Evolutionary conservation across 2,113 vertebrate species (phyloP).

Genomic region (Strigops habroptila): DNA sequence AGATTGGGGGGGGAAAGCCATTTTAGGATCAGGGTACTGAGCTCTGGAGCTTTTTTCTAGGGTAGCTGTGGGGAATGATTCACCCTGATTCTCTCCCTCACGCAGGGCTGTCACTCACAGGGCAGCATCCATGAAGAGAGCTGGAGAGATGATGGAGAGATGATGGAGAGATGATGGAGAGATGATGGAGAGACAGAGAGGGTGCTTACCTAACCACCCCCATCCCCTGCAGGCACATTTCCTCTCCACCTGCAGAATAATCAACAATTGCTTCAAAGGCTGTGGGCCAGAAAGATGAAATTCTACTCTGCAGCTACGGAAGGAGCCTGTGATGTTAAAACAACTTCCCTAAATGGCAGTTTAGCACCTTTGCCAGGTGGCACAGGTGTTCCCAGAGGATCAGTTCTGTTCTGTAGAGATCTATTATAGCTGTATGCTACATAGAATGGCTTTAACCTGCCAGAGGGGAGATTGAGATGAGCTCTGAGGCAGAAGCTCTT

Average conservation of each 20-base stretch:
- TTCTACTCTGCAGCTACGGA: not conserved
- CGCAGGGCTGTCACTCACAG: accelerated
- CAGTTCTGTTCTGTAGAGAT: not conserved
- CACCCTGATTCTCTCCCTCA: accelerated
- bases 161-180: too few relatives aligned
- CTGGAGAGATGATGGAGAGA: not conserved
- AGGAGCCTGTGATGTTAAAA: not conserved
- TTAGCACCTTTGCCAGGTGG: not conserved
- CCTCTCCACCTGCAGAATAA: not conserved
- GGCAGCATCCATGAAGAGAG: not conserved
- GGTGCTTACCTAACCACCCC: not conserved
- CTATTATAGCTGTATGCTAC: not conserved
- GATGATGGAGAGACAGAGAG: not conserved
- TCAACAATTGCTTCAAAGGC: not conserved
- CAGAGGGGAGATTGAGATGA: not conserved
- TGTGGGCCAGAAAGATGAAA: not conserved
- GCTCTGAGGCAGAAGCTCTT: not conserved
- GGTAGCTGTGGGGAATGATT: not conserved
- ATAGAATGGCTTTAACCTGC: not conserved
- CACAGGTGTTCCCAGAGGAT: not conserved
- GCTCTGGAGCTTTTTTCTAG: not conserved
- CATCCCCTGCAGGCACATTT: too few relatives aligned
- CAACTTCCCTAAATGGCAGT: not conserved
- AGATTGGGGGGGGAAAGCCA: accelerated
- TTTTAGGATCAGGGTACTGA: not conserved